phyloP scores from a whole-genome alignment of 2,888 invertebrate species.

The Lasioglossum vierecki region DNA sequence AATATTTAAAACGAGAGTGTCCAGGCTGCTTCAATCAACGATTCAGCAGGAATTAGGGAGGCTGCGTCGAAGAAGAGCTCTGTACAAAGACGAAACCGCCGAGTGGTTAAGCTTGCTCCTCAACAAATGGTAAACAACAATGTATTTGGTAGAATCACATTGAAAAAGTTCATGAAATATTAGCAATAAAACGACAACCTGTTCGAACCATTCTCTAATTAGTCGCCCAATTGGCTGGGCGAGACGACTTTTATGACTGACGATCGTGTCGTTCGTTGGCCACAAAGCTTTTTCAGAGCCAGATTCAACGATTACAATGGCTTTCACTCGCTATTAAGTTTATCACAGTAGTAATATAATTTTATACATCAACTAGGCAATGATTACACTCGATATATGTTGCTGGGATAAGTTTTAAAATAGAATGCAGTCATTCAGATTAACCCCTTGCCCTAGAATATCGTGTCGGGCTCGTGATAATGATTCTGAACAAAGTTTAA shows the following conservation, averaged over 20 bases:
- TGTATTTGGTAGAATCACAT: neutral
- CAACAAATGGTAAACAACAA: slow-evolving; percentile 85
- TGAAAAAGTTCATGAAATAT: neutral
- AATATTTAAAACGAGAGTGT: slow-evolving; percentile 77
- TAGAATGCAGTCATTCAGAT: neutral
- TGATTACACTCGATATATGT: neutral
- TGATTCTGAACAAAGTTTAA: no score
- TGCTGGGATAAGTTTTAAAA: neutral
- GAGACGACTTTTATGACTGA: neutral
- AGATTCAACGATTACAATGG: neutral
- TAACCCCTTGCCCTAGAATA: no score
- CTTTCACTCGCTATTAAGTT: neutral
- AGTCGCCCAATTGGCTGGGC: neutral
- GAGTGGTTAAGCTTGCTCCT: slow-evolving; percentile 86
- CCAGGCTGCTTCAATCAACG: slow-evolving; percentile 77
- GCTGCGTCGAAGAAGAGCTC: slow-evolving; percentile 84
- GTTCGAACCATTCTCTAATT: neutral
- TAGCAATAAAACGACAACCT: neutral
- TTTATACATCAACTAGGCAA: neutral
- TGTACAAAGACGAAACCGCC: slow-evolving; percentile 85
- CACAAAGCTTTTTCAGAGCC: neutral
- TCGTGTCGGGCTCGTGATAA: no score
- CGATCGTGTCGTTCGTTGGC: neutral
- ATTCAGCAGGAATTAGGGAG: slow-evolving; percentile 80
- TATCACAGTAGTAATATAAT: neutral